Base-by-base conservation (phyloP, 23 tunicate species). In the Corella eumyota region DNA sequence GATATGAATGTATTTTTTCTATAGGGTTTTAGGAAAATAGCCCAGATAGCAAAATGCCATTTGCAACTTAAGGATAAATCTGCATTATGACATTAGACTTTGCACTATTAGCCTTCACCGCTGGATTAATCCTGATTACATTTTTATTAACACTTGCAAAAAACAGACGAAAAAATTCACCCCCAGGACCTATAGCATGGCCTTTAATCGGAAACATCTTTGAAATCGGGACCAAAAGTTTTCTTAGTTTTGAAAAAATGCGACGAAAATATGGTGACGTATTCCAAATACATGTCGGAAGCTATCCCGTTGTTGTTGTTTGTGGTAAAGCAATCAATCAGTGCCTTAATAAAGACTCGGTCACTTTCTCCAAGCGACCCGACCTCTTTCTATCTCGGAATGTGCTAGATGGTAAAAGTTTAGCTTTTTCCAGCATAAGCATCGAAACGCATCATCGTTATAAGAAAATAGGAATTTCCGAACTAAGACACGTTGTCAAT, bases 201-300 rank as follows among this genome's bases (percentile, higher is more conserved):
- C 85, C 85, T 11, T 21, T 77, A 1, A 3, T 77, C n/a, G 85
- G 85, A 4, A 77, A 77, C 68, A 25, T 68, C n/a, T 53, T 29
- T 2, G 64, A 60, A 40, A 19, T 77, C 2, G 48, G 64, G 9
- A 50, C 52, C 5, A 56, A 62, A 34, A 1, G 34, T 31, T 75
- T 68, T 29, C 15, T 69, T 3, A 37, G n/a, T 15, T 6, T 77
- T n/a, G 13, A 61, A 26, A 22, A 60, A 20, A 21, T 50, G 64
- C 30, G 69, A 4, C 36, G 68, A 47, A 68, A 45, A 61, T 77
- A 77, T 45, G 85, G 85, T 6, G 56, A 61, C 17, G 64, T 77
- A 29, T 60, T 46, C 46, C 67, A 64, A 20, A 24, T 77, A 20
- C 50, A 77, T 13, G 29, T 77, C 34, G 74, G 74, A 1, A 45